Base-by-base conservation (phyloP, 2,797 vertebrate species). In the Gambusia yucatana region DNA sequence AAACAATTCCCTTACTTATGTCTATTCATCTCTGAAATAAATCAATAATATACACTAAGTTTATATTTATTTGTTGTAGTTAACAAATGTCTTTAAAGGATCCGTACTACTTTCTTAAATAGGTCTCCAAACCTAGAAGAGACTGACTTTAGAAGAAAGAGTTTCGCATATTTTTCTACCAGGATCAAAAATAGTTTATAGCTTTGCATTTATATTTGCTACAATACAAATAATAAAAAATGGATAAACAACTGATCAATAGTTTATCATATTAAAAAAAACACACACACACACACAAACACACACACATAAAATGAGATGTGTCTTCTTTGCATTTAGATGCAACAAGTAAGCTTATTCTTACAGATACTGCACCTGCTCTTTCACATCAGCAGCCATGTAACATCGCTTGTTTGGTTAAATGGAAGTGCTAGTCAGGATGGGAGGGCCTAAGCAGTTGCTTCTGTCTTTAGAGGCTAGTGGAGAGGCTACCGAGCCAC, bases 121-220 rank as follows among this genome's bases (percentile, higher is more conserved):
- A 43, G 33, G 2, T 43, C 22, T 22, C 17, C 10, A 41, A 22
- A 63, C 16, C 2, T 39, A 39, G 8, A 67, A 10, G 36, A 67
- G 36, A 41, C 5, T 39, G 7, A 11, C 36, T 67, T 22, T 41
- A 20, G 63, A 39, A 67, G 36, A 67, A 67, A 41, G 63, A 67
- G 63, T 67, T 67, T 41, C 9, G 30, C 59, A 36, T 33, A 63
- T 36, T 36, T 63, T 63, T 36, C 16, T 63, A 36, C 59, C 59
- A 20, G 59, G 16, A 36, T 17, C 33, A 39, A 39, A 41, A 41
- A 41, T 41, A n/a, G 3, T 39, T 67, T 8, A 41, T 2, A 67
- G 94, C 88, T 95, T 89, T 93, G 91, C 94, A 91, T 85, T 93
- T 73, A 93, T 94, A 95, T 52, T 57, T 61, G 69, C 75, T 67